A percentile compares a stretch with the other conserved stretches of the same genome.
These are phyloP conservation scores for Cottus gobio DNA, from an alignment of 2,113 vertebrate species.

Conservation along the genomic window DNA sequence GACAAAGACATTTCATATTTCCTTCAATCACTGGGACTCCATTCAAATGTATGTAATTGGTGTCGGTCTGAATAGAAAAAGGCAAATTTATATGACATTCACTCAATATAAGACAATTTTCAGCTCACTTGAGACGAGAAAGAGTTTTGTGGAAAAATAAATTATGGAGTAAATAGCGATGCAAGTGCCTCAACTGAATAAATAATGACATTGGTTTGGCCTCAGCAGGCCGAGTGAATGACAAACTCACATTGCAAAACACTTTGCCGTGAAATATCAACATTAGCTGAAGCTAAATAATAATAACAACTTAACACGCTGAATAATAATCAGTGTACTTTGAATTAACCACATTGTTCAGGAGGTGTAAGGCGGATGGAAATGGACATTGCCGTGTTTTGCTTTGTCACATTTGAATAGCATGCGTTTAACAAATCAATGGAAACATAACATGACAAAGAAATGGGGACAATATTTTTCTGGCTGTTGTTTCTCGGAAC, in stretches of 20 bases:
- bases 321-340: constrained; percentile 11
- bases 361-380: background rate
- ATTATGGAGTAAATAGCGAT: constrained; percentile 30
- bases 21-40: constrained; percentile 19
- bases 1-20: constrained; percentile 32
- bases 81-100: constrained; percentile 17
- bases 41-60: constrained; percentile 31
- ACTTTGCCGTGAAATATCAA: constrained; percentile 10
- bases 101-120: constrained; percentile 36
- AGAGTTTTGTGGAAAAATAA: constrained; percentile 32
- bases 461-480: background rate
- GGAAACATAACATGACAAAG: background rate
- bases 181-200: constrained; percentile 40
- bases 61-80: constrained; percentile 28
- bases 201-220: constrained; percentile 45
- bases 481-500: background rate
- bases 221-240: constrained; percentile 25
- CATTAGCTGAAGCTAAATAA: constrained; percentile 18
- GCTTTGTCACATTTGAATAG: constrained; percentile 6
- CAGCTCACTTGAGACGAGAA: constrained; percentile 35
- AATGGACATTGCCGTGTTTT: background rate
- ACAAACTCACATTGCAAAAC: constrained; percentile 32
- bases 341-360: constrained; percentile 11
- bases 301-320: background rate
- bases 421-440: constrained; percentile 22